Conservation (phyloP, 2,888 invertebrate species). For the Drosophila fungiperda region DNA sequence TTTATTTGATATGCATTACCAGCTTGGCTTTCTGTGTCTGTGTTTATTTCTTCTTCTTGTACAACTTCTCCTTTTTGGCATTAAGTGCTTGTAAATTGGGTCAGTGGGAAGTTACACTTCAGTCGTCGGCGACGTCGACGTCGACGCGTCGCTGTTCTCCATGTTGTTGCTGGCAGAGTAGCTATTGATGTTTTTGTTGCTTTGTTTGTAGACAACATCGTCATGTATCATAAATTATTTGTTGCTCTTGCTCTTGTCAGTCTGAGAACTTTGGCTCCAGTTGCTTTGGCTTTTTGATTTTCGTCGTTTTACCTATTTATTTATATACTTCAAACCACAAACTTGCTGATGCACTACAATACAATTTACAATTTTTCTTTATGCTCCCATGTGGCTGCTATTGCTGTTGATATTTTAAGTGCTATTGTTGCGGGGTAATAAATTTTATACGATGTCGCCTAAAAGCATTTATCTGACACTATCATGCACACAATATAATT, state of each 20-base stretch:
- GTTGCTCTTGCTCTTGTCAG: conserved; percentile 39
- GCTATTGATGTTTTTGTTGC: conserved; percentile 29
- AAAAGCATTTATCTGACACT: conserved; percentile 9
- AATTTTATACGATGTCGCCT: conserved; percentile 32
- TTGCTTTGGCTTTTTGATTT: conserved; percentile 42
- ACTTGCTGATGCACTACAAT: conserved; percentile 30
- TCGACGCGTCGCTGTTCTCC: conserved; percentile 9
- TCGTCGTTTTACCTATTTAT: conserved; percentile 54
- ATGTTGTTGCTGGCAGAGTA: conserved; percentile 23
- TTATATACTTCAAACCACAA: conserved; percentile 58
- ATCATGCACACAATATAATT: conserved; percentile 23
- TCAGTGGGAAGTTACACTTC: conserved; percentile 83
- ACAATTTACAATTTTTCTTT: conserved; percentile 17
- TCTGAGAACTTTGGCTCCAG: conserved; percentile 67
- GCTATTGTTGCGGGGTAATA: conserved; percentile 24
- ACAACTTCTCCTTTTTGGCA: conserved; percentile 80
- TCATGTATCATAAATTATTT: conserved; percentile 79
- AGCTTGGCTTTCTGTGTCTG: conserved; percentile 75
- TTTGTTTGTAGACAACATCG: conserved; percentile 39
- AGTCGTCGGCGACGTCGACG: conserved; percentile 47
- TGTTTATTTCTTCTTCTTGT: conserved; percentile 81
- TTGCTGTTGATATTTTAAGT: conserved; percentile 21
- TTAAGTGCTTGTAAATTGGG: conserved; percentile 83
- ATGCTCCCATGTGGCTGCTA: conserved; percentile 16
- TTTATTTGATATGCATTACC: conserved; percentile 82